These are phyloP conservation scores for Chrysochloris asiatica DNA, from an alignment of 2,113 vertebrate species.

Conservation along the genomic window DNA sequence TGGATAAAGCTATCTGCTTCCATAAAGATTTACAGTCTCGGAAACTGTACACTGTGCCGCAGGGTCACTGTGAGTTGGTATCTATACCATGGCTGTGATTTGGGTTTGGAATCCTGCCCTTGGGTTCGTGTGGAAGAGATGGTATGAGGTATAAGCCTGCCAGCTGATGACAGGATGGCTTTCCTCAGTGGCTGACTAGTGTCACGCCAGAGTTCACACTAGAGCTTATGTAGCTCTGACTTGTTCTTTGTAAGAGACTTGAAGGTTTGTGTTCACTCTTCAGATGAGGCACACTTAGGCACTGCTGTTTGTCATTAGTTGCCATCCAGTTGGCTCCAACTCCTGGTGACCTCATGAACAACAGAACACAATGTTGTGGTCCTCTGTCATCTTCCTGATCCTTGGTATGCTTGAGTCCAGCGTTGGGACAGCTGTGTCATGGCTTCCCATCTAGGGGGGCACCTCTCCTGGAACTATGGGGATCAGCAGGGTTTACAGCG, in stretches of 20 bases:
- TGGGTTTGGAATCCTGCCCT: no score
- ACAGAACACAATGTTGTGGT: not conserved
- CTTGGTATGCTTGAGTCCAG: not conserved
- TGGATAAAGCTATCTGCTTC: no score
- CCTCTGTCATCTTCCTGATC: not conserved
- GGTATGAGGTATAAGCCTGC: no score
- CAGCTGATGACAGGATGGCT: not conserved
- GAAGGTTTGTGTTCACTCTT: not conserved
- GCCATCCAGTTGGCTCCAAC: not conserved
- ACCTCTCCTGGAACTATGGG: not conserved
- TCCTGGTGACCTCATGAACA: not conserved
- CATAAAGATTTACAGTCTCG: no score
- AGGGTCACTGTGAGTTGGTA: no score
- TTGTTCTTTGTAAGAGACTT: not conserved
- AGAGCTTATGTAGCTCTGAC: no score
- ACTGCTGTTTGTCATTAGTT: not conserved
- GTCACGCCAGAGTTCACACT: no score
- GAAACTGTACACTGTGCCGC: no score
- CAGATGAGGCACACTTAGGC: not conserved
- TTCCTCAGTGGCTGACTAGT: not conserved
- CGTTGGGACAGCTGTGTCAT: not conserved
- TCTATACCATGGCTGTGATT: no score
- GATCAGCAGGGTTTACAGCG: not conserved
- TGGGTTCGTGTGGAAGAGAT: rapidly evolving
- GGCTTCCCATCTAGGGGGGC: not conserved